Evolutionary conservation across 1,140 invertebrate genomes (phyloP), one percentile per base, ranked within the genome.

Genomic region (Meloidogyne floridensis): DNA sequence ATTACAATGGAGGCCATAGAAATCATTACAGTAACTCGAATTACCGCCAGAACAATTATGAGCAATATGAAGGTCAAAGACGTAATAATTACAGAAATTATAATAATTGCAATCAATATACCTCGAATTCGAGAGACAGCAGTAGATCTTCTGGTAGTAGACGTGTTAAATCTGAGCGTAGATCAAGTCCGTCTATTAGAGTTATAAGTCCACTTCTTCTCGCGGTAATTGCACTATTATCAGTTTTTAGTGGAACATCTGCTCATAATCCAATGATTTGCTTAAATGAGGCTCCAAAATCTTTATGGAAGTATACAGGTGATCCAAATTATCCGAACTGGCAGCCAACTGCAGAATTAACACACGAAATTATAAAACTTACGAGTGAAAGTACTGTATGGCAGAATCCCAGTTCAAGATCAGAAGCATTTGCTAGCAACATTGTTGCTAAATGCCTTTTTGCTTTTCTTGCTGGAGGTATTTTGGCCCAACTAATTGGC

Each of bases 371-470:
- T 69, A 59, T 3, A 3, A 69, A 42, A 20, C 10, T 76, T 0
- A 76, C 75, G 9, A 43, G 15, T 8, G n/a, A 51, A 43, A 47
- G 20, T 3, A 11, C 20, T 0, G 13, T 51, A 6, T 76, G 75
- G 75, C 53, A 51, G 2, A 59, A 76, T 11, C 32, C 7, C 8
- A 20, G 18, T n/a, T 13, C 42, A 13, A 15, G 15, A 10, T 13
- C 75, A 7, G 75, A 76, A 43, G 20, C 51, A n/a, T 43, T 76
- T 32, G 75, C 75, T 0, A 42, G 13, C 1, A 76, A 76, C n/a
- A 76, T 76, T 1, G 75, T 76, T 32, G 53, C 75, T n/a, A 47
- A 43, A 11, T 20, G 75, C 3, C 75, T 76, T 54, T 76, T 76
- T 20, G 20, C 20, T 20, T 20, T 20, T 20, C 20, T 20, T 20